Conservation (phyloP, 2,888 invertebrate genomes). For the Lasioglossum leucozonium region DNA sequence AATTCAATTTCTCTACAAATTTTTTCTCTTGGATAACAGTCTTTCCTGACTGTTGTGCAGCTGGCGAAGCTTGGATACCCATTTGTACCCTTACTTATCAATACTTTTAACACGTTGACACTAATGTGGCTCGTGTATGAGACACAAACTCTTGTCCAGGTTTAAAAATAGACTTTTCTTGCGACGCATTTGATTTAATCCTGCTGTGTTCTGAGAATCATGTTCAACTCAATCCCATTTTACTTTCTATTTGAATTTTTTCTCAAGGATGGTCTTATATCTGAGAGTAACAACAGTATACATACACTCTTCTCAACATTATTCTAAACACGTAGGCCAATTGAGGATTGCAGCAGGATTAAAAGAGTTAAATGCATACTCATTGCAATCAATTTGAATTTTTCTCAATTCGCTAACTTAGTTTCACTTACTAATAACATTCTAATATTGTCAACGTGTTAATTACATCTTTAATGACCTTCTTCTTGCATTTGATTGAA, state of each 20-base stretch:
- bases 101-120: neutral
- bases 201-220: neutral
- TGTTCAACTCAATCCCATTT: slow-evolving; percentile 2
- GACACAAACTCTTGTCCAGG: neutral
- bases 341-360: neutral
- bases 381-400: neutral
- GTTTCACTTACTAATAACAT: neutral
- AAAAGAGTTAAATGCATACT: neutral
- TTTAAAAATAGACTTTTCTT: neutral
- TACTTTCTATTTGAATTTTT: neutral
- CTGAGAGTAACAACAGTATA: neutral
- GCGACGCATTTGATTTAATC: neutral
- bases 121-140: neutral
- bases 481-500: slow-evolving; percentile 9
- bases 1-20: neutral
- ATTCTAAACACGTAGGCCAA: neutral
- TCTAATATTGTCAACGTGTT: neutral
- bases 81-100: neutral
- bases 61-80: neutral
- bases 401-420: neutral
- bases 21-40: neutral
- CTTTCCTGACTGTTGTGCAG: neutral
- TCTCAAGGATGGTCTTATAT: neutral
- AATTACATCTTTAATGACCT: slow-evolving; percentile 16
- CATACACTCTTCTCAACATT: neutral